These are phyloP conservation scores for Melopsittacus undulatus DNA, from an alignment of 2,797 vertebrate genomes.

Conservation along the genomic window DNA sequence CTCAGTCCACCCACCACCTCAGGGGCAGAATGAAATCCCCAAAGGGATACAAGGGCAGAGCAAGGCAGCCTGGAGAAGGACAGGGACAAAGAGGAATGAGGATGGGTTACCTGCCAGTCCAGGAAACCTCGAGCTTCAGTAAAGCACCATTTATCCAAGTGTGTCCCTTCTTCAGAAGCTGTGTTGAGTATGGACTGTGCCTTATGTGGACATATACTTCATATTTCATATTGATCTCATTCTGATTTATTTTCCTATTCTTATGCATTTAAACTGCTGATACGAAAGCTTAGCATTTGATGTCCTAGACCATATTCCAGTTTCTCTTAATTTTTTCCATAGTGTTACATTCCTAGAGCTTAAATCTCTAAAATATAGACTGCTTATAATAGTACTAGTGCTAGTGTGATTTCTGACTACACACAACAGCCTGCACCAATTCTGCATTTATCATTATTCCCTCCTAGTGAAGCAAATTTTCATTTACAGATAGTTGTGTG, in stretches of 20 bases:
- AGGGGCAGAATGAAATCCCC: neutral
- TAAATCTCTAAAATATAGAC: neutral
- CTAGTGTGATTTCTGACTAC: neutral
- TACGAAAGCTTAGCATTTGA: neutral
- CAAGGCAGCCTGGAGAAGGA: neutral
- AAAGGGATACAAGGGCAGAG: neutral
- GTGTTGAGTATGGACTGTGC: neutral
- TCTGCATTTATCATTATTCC: neutral
- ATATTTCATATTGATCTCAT: neutral
- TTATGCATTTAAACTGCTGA: neutral
- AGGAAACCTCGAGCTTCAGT: neutral
- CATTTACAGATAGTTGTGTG: neutral
- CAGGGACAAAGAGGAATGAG: neutral
- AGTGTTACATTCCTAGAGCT: neutral
- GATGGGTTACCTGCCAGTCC: neutral
- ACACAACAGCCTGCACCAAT: neutral
- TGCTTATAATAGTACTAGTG: neutral
- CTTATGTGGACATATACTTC: neutral
- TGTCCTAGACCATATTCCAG: neutral
- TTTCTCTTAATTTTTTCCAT: neutral
- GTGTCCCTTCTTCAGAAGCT: neutral
- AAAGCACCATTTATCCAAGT: rapidly evolving
- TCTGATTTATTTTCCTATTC: neutral
- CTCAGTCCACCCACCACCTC: rapidly evolving
- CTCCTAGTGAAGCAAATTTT: neutral